These are phyloP conservation scores for Cristatella mucedo DNA, from an alignment of 2,888 invertebrate species.

Conservation along the genomic window DNA sequence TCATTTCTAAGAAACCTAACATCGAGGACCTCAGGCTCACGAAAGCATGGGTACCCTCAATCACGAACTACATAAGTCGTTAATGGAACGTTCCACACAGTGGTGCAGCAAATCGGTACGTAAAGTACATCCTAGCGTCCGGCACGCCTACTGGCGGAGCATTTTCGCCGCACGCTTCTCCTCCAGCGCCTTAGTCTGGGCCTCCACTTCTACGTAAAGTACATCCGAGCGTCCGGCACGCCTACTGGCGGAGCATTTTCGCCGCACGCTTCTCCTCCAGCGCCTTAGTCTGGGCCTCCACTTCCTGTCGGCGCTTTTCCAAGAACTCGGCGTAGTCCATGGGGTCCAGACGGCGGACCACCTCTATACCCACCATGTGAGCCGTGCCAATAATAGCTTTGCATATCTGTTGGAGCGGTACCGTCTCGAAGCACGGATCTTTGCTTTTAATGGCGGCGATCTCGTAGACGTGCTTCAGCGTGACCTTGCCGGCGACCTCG, in stretches of 20 bases:
- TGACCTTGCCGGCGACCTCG: conserved; percentile 71
- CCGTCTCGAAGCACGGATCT: conserved; percentile 48
- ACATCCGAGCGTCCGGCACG: too few relatives aligned
- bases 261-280: conserved; percentile 70
- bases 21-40: too few relatives aligned
- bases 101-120: too few relatives aligned
- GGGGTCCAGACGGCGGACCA: conserved; percentile 59
- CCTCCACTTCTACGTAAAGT: conserved; percentile 49
- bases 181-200: conserved; percentile 59
- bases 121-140: too few relatives aligned
- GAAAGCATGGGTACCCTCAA: too few relatives aligned
- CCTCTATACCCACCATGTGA: conserved; percentile 63
- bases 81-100: too few relatives aligned
- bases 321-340: conserved; percentile 64
- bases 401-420: conserved; percentile 46
- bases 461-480: conserved; percentile 87
- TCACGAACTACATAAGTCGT: too few relatives aligned
- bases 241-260: conserved; percentile 58
- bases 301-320: conserved; percentile 51
- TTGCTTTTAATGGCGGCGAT: conserved; percentile 86
- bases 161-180: conserved; percentile 76
- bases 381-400: conserved; percentile 60
- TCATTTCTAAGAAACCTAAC: too few relatives aligned
- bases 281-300: conserved; percentile 58
- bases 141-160: conserved; percentile 50